Evolutionary conservation across 2,888 invertebrate species (phyloP).

Genomic region (Lasioglossum zephyrum): DNA sequence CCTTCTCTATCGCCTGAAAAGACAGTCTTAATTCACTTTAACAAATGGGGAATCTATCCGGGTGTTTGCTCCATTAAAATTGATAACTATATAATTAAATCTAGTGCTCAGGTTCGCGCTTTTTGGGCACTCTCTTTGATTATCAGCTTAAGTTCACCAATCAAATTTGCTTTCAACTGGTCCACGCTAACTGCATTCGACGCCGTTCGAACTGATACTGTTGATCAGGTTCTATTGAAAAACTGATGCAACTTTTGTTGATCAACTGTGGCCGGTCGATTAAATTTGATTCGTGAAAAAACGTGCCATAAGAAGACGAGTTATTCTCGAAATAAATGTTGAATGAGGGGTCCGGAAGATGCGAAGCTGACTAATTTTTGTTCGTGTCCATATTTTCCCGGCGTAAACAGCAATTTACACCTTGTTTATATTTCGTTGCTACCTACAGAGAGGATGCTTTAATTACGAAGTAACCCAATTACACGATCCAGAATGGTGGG

Average conservation of each 20-base stretch:
- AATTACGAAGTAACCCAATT: slow-evolving; percentile 11
- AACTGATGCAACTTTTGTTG: no score
- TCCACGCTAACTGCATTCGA: no score
- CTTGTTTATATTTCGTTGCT: neutral
- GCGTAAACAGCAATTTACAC: neutral
- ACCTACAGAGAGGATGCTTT: neutral
- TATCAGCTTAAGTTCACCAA: neutral
- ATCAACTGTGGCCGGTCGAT: no score
- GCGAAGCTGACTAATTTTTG: neutral
- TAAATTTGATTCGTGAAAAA: no score
- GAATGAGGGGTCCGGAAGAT: neutral
- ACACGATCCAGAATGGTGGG: neutral
- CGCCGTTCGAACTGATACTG: no score
- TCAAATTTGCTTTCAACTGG: neutral
- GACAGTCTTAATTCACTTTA: no score
- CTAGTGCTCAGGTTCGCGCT: neutral
- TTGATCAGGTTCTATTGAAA: no score
- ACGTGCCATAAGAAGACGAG: no score
- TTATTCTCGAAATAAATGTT: neutral
- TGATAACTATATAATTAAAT: neutral
- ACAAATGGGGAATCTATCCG: neutral
- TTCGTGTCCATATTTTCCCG: neutral
- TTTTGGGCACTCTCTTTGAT: neutral
- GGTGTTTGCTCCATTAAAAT: neutral
- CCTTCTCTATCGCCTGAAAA: no score